Evolutionary conservation across 2,113 vertebrate species (phyloP), one percentile per base, ranked within the genome.

Genomic region (Butorides virescens): DNA sequence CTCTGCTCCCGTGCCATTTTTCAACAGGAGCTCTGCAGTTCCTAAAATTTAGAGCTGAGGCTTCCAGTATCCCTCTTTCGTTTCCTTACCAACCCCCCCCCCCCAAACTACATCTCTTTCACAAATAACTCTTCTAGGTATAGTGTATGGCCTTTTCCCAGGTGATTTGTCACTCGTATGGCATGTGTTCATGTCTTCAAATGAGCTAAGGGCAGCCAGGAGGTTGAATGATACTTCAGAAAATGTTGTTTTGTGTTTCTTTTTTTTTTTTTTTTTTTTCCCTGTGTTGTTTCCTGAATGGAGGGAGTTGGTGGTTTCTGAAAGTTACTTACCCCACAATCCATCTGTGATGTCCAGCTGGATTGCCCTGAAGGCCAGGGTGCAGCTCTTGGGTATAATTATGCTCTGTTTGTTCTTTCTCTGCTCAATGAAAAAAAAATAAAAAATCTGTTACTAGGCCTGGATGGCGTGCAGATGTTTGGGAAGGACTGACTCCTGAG

Each of bases 371-470:
- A 97, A 98, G 4, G 98, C 98, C 89, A 98, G 76, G 11, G 96
- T 92, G 47, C 97, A 98, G 93, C 95, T 96, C 79, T 97, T 96
- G 90, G 98, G 98, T 21, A 98, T 97, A 15, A 92, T 96, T 16
- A 98, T 37, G 46, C 75, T 39, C 80, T 94, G 73, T 9, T 66
- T 95, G 53, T 77, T 59, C 67, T 80, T 30, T 11, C 71, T 30
- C 98, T 98, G 93, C 7, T 61, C 34, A 12, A 78, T 8, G 73
- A 81, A 73, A 15, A 5, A 26, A 14, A n/a, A 52, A 21, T 37
- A 47, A 47, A 47, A 47, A 47, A 47, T 13, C 37, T 4, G 13
- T 73, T 53, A 46, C 1, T 27, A 23, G 47, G 44, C 30, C 16
- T 26, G 63, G 27, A 15, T 15, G 47, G 66, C 1, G 3, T 13